phyloP scores from a whole-genome alignment of 2,113 vertebrate genomes.

The Acrocephalus arundinaceus region DNA sequence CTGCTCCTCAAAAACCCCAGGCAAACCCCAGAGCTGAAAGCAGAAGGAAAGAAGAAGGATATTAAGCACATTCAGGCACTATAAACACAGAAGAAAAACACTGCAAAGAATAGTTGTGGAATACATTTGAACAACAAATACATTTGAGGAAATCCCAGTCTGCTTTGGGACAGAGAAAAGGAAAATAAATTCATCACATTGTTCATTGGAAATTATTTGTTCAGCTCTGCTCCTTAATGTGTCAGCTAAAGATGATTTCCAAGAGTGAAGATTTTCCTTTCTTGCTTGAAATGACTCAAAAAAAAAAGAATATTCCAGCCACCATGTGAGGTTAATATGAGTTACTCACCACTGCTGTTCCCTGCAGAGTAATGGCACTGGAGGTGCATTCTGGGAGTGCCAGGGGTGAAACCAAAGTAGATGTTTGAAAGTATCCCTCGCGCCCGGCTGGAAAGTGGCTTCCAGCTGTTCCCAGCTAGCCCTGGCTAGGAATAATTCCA shows the following conservation, averaged over 20 bases:
- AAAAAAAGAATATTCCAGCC: constrained; percentile 67
- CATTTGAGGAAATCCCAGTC: constrained; percentile 60
- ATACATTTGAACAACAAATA: constrained; percentile 64
- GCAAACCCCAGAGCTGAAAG: neutral
- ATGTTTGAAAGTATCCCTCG: too few relatives aligned
- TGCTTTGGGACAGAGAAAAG: constrained; percentile 32
- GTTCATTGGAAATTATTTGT: constrained; percentile 57
- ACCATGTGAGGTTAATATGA: constrained; percentile 67
- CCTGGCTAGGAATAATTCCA: too few relatives aligned
- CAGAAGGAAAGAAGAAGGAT: neutral
- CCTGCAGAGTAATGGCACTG: constrained; percentile 61
- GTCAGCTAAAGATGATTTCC: constrained; percentile 61
- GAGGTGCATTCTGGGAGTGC: constrained; percentile 67
- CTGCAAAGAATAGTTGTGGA: constrained; percentile 29
- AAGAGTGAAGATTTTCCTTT: constrained; percentile 60
- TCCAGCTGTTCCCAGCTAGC: too few relatives aligned
- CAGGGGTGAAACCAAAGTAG: constrained; percentile 56
- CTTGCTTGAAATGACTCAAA: constrained; percentile 48
- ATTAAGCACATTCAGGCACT: neutral
- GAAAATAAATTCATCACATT: constrained; percentile 55
- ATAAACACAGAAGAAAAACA: constrained; percentile 19
- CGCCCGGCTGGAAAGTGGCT: too few relatives aligned
- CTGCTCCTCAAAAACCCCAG: neutral
- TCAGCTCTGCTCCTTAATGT: constrained; percentile 47
- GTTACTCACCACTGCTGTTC: constrained; percentile 47